Evolutionary conservation across 2,888 invertebrate species (phyloP), one percentile per base, ranked within the genome.

Genomic region (Entomobrya multifasciata): DNA sequence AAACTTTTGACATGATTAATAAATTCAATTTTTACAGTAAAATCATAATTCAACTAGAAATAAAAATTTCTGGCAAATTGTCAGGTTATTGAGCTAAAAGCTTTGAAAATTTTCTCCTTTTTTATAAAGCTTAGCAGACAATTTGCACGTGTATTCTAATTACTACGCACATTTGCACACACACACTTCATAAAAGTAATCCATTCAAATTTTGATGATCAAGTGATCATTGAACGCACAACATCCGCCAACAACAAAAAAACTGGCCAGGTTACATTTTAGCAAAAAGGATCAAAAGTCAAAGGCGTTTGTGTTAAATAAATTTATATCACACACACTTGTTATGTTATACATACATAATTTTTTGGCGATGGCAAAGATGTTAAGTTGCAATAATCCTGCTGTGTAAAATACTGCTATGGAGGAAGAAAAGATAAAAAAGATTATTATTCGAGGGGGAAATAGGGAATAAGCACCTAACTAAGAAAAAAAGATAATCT

Each of bases 131-230:
- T 15, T 27, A 72, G 10, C 36, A n/a, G 25, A 57, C 30, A 77
- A 77, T 77, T 77, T 57, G 55, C 76, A 77, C 76, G 76, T 77
- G 76, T 36, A 77, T 52, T 49, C 36, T 72, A 72, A 72, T 72
- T 72, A 27, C 36, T 17, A 65, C 41, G 65, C 65, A 65, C 65
- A 36, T 65, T 65, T 30, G 17, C 65, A 62, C 22, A 4, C 25
- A n/a, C n/a, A n/a, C n/a, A n/a, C n/a, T n/a, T n/a, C n/a, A n/a
- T n/a, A n/a, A n/a, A n/a, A n/a, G n/a, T n/a, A 8, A 15, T 52
- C 13, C 17, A 17, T 17, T 17, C 17, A 52, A 17, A n/a, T n/a
- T n/a, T n/a, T n/a, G n/a, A n/a, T n/a, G n/a, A n/a, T n/a, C n/a
- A n/a, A n/a, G n/a, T n/a, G n/a, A n/a, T n/a, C n/a, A n/a, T n/a